Base-by-base conservation (phyloP, 2,797 vertebrate genomes). In the Polyboroides typus region DNA sequence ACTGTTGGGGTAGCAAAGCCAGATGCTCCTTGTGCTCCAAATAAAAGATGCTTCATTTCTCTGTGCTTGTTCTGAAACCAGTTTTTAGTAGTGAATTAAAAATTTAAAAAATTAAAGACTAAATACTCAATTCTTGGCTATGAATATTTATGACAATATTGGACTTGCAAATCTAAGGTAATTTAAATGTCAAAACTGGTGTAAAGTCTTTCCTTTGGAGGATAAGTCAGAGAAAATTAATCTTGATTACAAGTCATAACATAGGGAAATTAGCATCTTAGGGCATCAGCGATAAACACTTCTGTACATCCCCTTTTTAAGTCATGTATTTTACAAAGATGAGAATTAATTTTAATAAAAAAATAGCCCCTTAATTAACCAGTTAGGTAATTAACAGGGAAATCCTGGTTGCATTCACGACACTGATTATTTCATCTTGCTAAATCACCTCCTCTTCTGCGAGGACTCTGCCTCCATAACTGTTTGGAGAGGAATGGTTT, bases 131-230 rank as follows among this genome's bases (percentile, higher is more conserved):
- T 70, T 60, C 53, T 86, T 62, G 56, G 53, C 80, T 75, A 92
- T 97, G 96, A 97, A 97, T 97, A 97, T 98, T 95, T 97, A 96
- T 92, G 63, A 18, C 2, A 29, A 56, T 40, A 90, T 90, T 84
- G 73, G 92, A 97, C 97, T 97, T 97, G 96, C 93, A 98, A 96
- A 97, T 95, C 87, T 64, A 64, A 44, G 87, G 87, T 91, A 95
- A 97, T 97, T 97, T 94, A 93, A 97, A 96, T 93, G 92, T 93
- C 96, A 92, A 91, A 89, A 75, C 84, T 74, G 62, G 87, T 87
- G 33, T 81, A 94, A 96, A 75, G n/a, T 72, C 95, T 97, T 94
- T 83, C 92, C 40, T 80, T 93, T 56, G 75, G 88, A 92, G 80
- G 80, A 56, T 88, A 90, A 96, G 89, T 96, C 62, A 59, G 93